A percentile compares a stretch with the other conserved stretches of the same genome.
Evolutionary conservation across 2,888 invertebrate species (phyloP).

Genomic region (Athripsodes cinereus): DNA sequence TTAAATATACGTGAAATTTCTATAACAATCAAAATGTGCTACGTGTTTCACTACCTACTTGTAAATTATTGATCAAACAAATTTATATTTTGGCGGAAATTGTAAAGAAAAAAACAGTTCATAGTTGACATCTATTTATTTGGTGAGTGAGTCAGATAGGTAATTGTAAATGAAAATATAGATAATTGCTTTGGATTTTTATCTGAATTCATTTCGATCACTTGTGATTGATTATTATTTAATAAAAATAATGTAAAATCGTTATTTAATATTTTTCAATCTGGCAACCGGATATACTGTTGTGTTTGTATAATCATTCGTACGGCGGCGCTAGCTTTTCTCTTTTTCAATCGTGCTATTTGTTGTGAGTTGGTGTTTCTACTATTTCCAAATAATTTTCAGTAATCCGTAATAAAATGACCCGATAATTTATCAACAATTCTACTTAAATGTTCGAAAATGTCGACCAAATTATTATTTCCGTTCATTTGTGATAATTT

Average conservation of each 20-base stretch:
- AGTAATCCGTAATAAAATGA: constrained; percentile 13
- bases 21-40: no score
- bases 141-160: no score
- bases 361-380: constrained; percentile 18
- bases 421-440: background rate
- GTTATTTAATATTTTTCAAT: constrained; percentile 6
- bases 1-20: no score
- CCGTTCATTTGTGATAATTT: background rate
- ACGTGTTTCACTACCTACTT: no score
- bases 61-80: background rate
- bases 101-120: no score
- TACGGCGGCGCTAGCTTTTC: constrained; percentile 9
- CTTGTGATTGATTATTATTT: no score
- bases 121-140: no score
- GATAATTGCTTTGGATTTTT: no score
- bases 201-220: no score
- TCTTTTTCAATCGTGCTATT: constrained; percentile 14
- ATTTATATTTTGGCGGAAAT: background rate
- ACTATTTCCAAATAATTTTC: constrained; percentile 13
- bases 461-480: background rate
- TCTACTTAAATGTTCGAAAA: background rate
- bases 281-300: constrained; percentile 17
- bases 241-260: no score
- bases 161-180: no score
- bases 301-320: background rate